Percentiles rank a stretch among this genome's conserved stretches.
phyloP scores from a whole-genome alignment of 2,113 vertebrate genomes.

The Heloderma charlesbogerti region DNA sequence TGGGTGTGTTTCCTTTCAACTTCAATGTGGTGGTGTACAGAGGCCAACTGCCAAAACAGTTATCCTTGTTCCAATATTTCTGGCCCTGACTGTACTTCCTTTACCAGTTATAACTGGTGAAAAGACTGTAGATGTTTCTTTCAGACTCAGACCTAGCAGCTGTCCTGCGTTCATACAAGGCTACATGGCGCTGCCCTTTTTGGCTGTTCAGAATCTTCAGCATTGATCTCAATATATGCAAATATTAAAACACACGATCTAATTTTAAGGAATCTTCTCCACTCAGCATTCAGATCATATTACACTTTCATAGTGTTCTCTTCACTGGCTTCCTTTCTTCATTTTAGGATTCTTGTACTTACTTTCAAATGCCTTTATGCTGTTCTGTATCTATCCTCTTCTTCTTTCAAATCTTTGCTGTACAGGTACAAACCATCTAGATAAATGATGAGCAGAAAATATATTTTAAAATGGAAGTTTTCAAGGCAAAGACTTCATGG shows the following conservation, averaged over 20 bases:
- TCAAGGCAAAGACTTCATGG: not conserved
- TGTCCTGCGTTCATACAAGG: no score
- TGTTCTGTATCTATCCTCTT: not conserved
- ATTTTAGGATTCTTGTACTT: not conserved
- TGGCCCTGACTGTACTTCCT: no score
- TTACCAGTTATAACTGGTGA: not conserved
- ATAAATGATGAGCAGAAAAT: not conserved
- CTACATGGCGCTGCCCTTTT: not conserved
- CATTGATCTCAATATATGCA: not conserved
- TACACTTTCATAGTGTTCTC: not conserved
- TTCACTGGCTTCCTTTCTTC: not conserved
- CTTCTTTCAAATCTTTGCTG: not conserved
- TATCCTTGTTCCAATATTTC: no score
- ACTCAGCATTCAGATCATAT: not conserved
- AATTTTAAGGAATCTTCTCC: not conserved
- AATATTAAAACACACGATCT: not conserved
- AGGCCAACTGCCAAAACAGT: no score
- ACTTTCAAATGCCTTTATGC: not conserved
- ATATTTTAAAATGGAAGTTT: not conserved
- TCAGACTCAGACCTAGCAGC: not conserved
- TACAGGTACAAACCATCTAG: not conserved
- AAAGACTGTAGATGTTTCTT: not conserved
- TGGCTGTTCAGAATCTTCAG: not conserved
- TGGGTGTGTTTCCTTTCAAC: no score
- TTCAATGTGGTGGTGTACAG: no score